These are phyloP conservation scores for Limenitis arthemis DNA, from an alignment of 2,888 invertebrate genomes.

Conservation along the genomic window DNA sequence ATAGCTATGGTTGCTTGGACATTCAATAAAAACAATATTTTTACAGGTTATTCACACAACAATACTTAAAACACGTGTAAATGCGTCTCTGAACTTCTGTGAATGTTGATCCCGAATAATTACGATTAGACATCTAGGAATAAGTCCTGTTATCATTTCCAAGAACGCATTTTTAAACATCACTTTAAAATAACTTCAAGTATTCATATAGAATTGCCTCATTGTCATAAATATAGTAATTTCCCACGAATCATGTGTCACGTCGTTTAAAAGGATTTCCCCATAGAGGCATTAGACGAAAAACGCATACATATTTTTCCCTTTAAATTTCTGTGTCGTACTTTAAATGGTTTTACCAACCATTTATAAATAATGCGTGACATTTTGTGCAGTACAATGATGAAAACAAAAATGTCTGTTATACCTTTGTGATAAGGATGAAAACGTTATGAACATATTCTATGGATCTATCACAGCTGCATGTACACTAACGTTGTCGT, in stretches of 20 bases:
- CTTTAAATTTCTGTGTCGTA: conserved; percentile 15
- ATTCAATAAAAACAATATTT: conserved; percentile 6
- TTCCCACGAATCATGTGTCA: no score
- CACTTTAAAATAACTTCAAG: not conserved
- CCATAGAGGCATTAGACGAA: conserved; percentile 22
- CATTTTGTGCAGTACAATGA: not conserved
- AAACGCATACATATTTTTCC: conserved; percentile 19
- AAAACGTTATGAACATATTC: not conserved
- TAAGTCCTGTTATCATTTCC: not conserved
- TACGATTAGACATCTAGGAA: no score
- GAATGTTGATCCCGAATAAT: no score
- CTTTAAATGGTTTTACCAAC: conserved; percentile 13
- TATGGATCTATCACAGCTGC: not conserved
- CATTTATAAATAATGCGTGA: not conserved
- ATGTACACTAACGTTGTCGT: conserved; percentile 7
- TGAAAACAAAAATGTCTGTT: not conserved
- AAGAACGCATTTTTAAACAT: not conserved
- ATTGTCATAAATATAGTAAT: not conserved
- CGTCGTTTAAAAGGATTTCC: not conserved
- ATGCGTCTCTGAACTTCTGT: no score
- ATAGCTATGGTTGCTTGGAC: conserved; percentile 1
- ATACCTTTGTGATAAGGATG: not conserved
- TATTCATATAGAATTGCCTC: no score
- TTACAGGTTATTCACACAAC: not conserved
- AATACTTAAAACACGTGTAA: no score